A percentile compares a stretch with the other conserved stretches of the same genome.
Conservation (phyloP, 37 sponge, comb jelly and placozoan genomes). For the Cliona cf. orientalis region DNA sequence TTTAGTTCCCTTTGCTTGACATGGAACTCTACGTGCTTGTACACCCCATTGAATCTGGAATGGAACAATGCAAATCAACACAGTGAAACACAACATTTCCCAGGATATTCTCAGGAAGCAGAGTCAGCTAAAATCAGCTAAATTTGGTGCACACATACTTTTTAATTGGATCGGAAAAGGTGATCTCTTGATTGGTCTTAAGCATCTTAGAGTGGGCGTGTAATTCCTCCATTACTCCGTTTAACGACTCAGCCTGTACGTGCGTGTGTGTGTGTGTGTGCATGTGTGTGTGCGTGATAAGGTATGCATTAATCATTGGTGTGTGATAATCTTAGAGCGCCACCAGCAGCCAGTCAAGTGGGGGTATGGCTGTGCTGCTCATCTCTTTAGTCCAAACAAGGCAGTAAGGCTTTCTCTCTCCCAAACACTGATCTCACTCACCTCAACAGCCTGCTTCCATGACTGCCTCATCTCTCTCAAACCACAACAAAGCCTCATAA, state of each 20-base stretch:
- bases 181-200: slow-evolving; percentile 48
- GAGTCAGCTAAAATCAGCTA: no score
- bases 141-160: slow-evolving; percentile 25
- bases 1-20: slow-evolving; percentile 56
- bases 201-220: slow-evolving; percentile 38
- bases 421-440: no score
- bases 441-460: no score
- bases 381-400: no score
- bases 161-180: slow-evolving; percentile 59
- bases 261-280: slow-evolving; percentile 12
- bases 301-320: slow-evolving; percentile 4
- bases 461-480: no score
- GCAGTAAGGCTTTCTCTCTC: no score
- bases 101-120: no score
- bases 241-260: slow-evolving; percentile 37
- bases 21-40: slow-evolving; percentile 62
- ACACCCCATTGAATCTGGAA: slow-evolving; percentile 61
- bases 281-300: slow-evolving; percentile 23
- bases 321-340: not conserved
- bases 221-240: slow-evolving; percentile 15
- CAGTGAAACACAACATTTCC: not conserved
- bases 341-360: no score
- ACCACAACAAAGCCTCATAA: no score
- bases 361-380: no score
- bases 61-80: not conserved